Evolutionary conservation across 2,797 vertebrate genomes (phyloP).

Genomic region (Microchirus variegatus): DNA sequence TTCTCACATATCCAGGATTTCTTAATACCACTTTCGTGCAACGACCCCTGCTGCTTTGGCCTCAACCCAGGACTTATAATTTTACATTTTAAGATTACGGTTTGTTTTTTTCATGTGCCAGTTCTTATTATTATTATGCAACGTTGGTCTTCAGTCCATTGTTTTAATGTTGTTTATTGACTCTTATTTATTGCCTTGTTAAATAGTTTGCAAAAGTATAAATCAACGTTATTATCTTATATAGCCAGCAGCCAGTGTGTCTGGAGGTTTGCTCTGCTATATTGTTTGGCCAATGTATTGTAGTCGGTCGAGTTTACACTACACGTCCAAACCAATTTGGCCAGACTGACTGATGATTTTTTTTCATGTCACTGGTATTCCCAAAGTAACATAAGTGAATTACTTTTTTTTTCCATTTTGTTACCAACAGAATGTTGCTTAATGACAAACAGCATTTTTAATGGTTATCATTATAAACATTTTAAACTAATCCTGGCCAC

Average conservation of each 20-base stretch:
- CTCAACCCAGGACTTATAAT: background rate
- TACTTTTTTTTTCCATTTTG: conserved; percentile 25
- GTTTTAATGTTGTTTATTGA: conserved; percentile 8
- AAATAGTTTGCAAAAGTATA: conserved; percentile 13
- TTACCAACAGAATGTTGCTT: conserved; percentile 29
- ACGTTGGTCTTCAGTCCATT: background rate
- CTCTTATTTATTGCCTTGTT: conserved; percentile 8
- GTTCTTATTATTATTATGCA: background rate
- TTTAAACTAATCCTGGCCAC: conserved; percentile 16
- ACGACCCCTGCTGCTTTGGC: background rate
- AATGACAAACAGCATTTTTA: conserved; percentile 12
- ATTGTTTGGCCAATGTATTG: conserved; percentile 17
- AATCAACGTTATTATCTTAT: conserved; percentile 18
- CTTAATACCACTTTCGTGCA: too few relatives aligned
- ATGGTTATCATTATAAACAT: conserved; percentile 28
- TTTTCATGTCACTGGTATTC: conserved; percentile 25
- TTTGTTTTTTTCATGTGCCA: background rate
- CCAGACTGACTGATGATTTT: conserved; percentile 28
- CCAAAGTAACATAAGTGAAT: conserved; percentile 32
- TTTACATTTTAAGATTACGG: background rate
- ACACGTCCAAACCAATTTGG: conserved; percentile 22
- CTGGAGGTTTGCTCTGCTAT: conserved; percentile 5
- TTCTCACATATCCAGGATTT: too few relatives aligned
- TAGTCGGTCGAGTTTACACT: conserved; percentile 35
- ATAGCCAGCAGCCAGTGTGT: background rate